Base-by-base conservation (phyloP, 2,113 vertebrate species). In the Vulpes vulpes region DNA sequence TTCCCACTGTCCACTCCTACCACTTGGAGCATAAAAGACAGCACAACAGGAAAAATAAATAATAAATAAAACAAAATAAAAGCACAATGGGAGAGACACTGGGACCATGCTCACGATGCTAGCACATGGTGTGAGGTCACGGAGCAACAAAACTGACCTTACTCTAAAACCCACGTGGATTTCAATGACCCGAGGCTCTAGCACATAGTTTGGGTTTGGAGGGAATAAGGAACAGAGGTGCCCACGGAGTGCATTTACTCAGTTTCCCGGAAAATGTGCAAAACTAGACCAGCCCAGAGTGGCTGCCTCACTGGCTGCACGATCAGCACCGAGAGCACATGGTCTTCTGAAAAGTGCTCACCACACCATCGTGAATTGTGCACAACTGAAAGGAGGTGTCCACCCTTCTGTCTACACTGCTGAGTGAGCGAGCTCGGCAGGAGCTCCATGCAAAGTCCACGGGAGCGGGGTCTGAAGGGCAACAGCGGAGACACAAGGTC, bases 321-420 rank as follows among this genome's bases (percentile, higher is more conserved):
- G 3, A 5, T 17, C 11, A 20, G 59, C 53, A 17, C 7, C 0
- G 0, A 11, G 35, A 9, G 53, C 5, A 11, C 43, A 1, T 2
- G 17, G 91, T 30, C 91, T 8, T 20, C 3, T 0, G 17, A 30
- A 49, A 10, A 43, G 35, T 0, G 11, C 65, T 30, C 57, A 1
- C 12, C 0, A 0, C 38, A 9, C 12, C 14, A 27, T 5, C 16
- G 0, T 0, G 16, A 16, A 16, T 3, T 0, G 4, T 0, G 1
- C 0, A 11, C 7, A 43, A 23, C 76, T 27, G 19, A 27, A 53
- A 71, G 38, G 10, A 23, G 7, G 22, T 2, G 27, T 20, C 12
- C 4, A 0, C 14, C 1, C n/a, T 0, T 16, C 73, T 32, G 17
- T 19, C 86, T 76, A 8, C 17, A 17, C 10, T 4, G 5, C 8